A percentile compares a stretch with the other conserved stretches of the same genome.
phyloP scores from a whole-genome alignment of 2,888 invertebrate species.

The Dendrolimus pini region DNA sequence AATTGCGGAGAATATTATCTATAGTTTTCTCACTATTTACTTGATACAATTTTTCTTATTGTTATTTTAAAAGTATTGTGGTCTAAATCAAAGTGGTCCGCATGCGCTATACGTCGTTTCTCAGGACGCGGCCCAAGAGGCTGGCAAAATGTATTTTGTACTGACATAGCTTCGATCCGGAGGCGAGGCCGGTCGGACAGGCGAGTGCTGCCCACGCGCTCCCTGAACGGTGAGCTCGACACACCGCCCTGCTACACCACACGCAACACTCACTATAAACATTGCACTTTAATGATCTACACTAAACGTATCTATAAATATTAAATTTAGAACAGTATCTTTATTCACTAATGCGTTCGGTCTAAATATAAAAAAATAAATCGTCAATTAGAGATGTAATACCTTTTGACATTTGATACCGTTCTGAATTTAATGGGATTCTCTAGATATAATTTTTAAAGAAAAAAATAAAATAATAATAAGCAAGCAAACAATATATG shows the following conservation, averaged over 20 bases:
- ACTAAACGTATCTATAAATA: conserved; percentile 2
- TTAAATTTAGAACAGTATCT: conserved; percentile 5
- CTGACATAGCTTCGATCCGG: conserved; percentile 82
- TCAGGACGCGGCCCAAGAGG: too few relatives aligned
- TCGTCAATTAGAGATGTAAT: too few relatives aligned
- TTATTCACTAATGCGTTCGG: too few relatives aligned
- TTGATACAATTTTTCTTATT: too few relatives aligned
- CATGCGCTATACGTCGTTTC: too few relatives aligned
- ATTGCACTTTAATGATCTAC: conserved; percentile 7
- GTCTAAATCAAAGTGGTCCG: too few relatives aligned
- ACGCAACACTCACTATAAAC: conserved; percentile 52
- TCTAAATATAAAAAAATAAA: too few relatives aligned
- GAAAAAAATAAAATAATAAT: conserved; percentile 26
- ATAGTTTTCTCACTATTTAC: too few relatives aligned
- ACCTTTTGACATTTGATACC: too few relatives aligned
- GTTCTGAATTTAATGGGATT: neutral
- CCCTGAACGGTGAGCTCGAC: conserved; percentile 90
- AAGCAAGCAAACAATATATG: conserved; percentile 61
- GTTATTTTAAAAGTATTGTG: too few relatives aligned
- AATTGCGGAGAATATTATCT: too few relatives aligned
- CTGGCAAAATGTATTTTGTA: conserved; percentile 21
- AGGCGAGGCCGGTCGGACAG: conserved; percentile 92
- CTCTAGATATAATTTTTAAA: too few relatives aligned
- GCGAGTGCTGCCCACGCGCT: conserved; percentile 92
- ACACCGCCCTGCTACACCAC: conserved; percentile 72